Conservation (phyloP, 1,140 invertebrate genomes). For the Ruditapes philippinarum region DNA sequence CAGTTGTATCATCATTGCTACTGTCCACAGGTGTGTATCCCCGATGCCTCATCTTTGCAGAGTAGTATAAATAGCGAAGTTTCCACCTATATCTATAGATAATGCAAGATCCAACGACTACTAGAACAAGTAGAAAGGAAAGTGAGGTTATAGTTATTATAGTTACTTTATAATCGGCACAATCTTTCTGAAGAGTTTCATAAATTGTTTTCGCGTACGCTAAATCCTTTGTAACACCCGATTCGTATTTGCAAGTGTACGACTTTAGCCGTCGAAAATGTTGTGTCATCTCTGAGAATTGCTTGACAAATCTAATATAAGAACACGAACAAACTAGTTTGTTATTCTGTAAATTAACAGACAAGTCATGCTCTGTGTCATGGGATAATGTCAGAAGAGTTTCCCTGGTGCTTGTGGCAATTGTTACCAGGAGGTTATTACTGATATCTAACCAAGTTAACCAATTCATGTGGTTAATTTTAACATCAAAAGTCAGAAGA, state of each 20-base stretch:
- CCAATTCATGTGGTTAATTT: neutral
- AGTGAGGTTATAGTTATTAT: neutral
- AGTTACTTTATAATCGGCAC: neutral
- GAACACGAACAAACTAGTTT: neutral
- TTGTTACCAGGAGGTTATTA: neutral
- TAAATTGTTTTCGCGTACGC: neutral
- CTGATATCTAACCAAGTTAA: neutral
- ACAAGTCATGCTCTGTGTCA: neutral
- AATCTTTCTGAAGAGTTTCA: neutral
- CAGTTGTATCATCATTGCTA: neutral
- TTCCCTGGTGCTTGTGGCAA: neutral
- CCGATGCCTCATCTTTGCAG: neutral
- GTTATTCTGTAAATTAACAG: neutral
- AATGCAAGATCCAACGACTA: neutral
- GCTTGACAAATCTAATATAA: neutral
- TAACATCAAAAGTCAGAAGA: neutral
- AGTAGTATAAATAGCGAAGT: constrained; percentile 56
- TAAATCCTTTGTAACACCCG: neutral
- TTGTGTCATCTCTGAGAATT: neutral
- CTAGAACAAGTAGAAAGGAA: neutral
- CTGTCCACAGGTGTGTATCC: neutral
- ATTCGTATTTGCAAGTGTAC: neutral
- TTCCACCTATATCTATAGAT: constrained; percentile 57
- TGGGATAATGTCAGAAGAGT: neutral
- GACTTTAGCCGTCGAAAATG: neutral